Conservation (phyloP, 2,797 vertebrate genomes). For the Sitta carolinensis region DNA sequence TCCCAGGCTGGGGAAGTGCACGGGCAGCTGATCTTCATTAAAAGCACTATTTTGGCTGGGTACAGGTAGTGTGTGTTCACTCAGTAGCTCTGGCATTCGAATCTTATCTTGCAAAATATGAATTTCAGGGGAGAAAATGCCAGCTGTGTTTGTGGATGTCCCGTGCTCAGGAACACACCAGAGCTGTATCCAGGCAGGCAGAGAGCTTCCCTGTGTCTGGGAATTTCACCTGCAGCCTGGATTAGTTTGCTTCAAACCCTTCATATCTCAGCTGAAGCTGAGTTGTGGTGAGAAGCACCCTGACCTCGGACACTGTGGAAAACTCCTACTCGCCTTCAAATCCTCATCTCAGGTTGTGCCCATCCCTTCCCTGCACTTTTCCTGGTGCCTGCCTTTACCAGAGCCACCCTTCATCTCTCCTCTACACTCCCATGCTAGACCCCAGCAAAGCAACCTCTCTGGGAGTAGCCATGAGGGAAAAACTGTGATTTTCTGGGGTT, state of each 20-base stretch:
- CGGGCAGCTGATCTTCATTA: neutral
- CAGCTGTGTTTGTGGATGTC: neutral
- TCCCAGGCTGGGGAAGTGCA: neutral
- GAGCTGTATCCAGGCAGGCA: neutral
- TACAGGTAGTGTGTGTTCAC: conserved; percentile 25
- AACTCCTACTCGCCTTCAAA: neutral
- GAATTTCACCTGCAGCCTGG: neutral
- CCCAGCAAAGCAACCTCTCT: neutral
- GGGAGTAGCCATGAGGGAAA: neutral
- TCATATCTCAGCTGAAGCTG: neutral
- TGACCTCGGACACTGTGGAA: neutral
- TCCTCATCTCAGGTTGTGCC: neutral
- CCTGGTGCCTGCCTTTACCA: neutral
- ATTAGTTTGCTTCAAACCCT: neutral
- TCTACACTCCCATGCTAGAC: neutral
- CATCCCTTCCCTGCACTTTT: neutral
- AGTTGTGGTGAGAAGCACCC: neutral
- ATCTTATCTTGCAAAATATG: neutral
- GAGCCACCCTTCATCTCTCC: neutral
- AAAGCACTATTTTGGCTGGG: neutral
- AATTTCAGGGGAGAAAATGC: neutral
- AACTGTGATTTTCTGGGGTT: neutral
- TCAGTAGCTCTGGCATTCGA: neutral
- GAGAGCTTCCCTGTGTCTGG: rapidly evolving
- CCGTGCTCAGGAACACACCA: neutral